These are phyloP conservation scores for Drosophila ercepeae DNA, from an alignment of 1,140 invertebrate species.

Conservation along the genomic window DNA sequence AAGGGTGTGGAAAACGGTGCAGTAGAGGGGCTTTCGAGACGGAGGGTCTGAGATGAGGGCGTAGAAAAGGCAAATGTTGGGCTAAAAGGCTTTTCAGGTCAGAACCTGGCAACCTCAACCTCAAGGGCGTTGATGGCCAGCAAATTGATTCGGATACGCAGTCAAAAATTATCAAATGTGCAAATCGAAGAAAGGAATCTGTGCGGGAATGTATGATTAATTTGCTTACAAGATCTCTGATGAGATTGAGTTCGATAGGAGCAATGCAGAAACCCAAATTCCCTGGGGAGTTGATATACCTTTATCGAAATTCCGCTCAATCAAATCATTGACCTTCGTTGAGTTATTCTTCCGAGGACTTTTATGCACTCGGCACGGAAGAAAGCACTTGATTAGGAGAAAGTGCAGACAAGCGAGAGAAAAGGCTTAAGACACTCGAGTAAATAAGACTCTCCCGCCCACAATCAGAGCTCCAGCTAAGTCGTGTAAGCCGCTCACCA, in stretches of 20 bases:
- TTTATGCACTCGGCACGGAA: conserved; percentile 24
- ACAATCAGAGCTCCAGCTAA: conserved; percentile 46
- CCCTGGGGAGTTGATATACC: not conserved
- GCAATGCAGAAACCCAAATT: not conserved
- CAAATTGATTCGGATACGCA: conserved; percentile 71
- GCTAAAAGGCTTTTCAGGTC: conserved; percentile 76
- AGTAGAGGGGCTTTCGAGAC: too few relatives aligned
- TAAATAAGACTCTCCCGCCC: conserved; percentile 23
- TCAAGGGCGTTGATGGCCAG: conserved; percentile 29
- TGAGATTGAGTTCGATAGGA: not conserved
- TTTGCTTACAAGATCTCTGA: conserved; percentile 1
- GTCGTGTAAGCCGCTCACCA: conserved; percentile 58
- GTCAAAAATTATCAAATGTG: conserved; percentile 48
- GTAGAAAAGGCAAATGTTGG: conserved; percentile 68
- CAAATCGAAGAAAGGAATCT: conserved; percentile 29
- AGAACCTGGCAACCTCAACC: conserved; percentile 33
- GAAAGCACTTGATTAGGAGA: conserved; percentile 38
- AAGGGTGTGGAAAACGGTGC: conserved; percentile 6
- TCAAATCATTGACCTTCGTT: conserved; percentile 14
- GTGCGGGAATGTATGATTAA: conserved; percentile 9
- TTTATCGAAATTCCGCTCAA: not conserved
- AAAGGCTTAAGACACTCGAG: conserved; percentile 24
- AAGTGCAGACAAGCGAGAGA: conserved; percentile 41
- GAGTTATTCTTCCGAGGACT: conserved; percentile 3
- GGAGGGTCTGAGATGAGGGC: too few relatives aligned